These are phyloP conservation scores for Brienomyrus brachyistius DNA, from an alignment of 2,113 vertebrate genomes.

Conservation along the genomic window DNA sequence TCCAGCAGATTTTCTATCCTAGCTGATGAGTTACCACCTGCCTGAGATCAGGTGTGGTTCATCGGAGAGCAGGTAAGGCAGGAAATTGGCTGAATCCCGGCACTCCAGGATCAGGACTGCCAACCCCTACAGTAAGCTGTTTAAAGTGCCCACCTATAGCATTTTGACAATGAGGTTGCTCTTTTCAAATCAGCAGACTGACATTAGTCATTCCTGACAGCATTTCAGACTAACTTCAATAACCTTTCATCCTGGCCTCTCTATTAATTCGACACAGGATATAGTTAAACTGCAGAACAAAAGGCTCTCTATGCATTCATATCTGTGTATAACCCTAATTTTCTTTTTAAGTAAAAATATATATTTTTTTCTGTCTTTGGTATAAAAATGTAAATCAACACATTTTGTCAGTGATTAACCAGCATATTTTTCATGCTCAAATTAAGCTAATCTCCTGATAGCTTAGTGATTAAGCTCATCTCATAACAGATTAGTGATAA, in stretches of 20 bases:
- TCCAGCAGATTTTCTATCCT: not conserved
- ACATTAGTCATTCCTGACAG: conserved; percentile 26
- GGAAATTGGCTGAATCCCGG: not conserved
- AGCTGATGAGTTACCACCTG: not conserved
- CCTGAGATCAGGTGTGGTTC: not conserved
- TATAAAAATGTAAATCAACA: not conserved
- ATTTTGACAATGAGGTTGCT: conserved; percentile 22
- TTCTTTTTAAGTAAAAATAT: not conserved
- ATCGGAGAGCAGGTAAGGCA: not conserved
- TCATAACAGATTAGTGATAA: conserved; percentile 7
- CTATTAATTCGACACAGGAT: conserved; percentile 26
- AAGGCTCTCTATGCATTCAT: not conserved
- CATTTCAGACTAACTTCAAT: conserved; percentile 32
- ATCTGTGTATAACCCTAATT: not conserved
- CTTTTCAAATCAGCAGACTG: conserved; percentile 34
- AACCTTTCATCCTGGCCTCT: conserved; percentile 24
- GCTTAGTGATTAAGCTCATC: conserved; percentile 18
- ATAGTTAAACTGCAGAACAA: not conserved
- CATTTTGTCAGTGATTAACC: not conserved
- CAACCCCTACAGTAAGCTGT: conserved; percentile 1
- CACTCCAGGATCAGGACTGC: not conserved
- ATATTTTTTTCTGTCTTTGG: not conserved
- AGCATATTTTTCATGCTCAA: not conserved
- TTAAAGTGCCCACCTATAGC: conserved; percentile 19
- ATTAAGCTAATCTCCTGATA: not conserved